Conservation (phyloP, 1,140 invertebrate genomes). For the Dendrolimus punctatus region DNA sequence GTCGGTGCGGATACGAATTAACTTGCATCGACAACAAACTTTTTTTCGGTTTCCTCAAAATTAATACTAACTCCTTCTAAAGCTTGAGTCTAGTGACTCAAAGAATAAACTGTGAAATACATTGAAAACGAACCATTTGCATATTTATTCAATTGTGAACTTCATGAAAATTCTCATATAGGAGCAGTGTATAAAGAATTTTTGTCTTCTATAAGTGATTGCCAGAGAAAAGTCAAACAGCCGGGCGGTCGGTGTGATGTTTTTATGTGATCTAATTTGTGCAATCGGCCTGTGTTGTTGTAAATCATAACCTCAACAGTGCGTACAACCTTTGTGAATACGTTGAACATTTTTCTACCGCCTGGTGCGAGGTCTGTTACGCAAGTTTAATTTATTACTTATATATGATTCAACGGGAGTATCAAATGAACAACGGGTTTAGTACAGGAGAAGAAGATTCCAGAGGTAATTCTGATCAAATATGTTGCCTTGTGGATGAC, state of each 20-base stretch:
- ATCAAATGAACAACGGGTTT: constrained; percentile 85
- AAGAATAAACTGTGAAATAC: constrained; percentile 2
- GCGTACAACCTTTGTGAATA: constrained; percentile 59
- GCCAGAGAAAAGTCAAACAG: constrained; percentile 17
- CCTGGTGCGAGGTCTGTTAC: constrained; percentile 38
- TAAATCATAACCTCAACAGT: constrained; percentile 58
- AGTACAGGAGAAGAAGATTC: constrained; percentile 93
- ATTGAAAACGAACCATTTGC: constrained; percentile 2
- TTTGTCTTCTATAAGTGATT: constrained; percentile 14
- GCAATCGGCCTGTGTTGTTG: constrained; percentile 51
- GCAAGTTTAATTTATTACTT: constrained; percentile 47
- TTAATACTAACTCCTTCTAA: too few species aligned
- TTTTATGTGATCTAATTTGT: constrained; percentile 29
- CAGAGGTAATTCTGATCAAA: constrained; percentile 86
- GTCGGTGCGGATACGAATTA: constrained; percentile 17
- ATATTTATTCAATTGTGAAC: constrained; percentile 14
- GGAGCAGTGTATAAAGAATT: constrained; percentile 39
- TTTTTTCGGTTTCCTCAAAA: not conserved
- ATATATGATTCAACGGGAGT: constrained; percentile 73
- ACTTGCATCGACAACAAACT: constrained; percentile 3
- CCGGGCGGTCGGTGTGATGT: constrained; percentile 21
- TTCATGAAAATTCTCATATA: constrained; percentile 38
- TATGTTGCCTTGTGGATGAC: constrained; percentile 95
- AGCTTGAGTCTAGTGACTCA: not conserved
- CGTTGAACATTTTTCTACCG: constrained; percentile 42